Percentiles rank a stretch among this genome's conserved stretches.
Evolutionary conservation across 2,113 vertebrate genomes (phyloP).

Genomic region (Trematomus loennbergii): DNA sequence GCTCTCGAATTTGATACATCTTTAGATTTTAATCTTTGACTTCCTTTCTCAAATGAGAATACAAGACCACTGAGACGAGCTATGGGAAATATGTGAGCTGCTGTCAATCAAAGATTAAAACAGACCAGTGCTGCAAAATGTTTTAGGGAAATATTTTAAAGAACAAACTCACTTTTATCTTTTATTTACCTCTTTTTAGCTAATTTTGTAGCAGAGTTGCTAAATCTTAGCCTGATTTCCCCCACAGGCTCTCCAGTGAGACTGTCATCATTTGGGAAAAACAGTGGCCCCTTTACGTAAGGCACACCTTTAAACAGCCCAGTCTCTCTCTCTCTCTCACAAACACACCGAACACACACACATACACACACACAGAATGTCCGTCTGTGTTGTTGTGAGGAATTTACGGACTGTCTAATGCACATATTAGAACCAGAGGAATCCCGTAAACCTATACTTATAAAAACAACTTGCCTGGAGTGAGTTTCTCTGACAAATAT

Average conservation of each 20-base stretch:
- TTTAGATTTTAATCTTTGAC: conserved; percentile 14
- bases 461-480: conserved; percentile 27
- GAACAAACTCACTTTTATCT: background rate
- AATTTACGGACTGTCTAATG: conserved; percentile 57
- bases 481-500: background rate
- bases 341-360: conserved; percentile 8
- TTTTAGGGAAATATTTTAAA: background rate
- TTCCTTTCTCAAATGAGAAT: conserved; percentile 23
- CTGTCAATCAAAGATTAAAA: conserved; percentile 29
- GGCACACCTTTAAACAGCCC: conserved; percentile 25
- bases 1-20: conserved; percentile 23
- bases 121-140: background rate
- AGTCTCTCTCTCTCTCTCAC: background rate
- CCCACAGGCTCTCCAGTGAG: conserved; percentile 41
- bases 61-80: conserved; percentile 4
- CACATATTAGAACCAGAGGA: conserved; percentile 38
- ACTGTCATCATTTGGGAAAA: conserved; percentile 21
- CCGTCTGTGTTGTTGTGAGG: conserved; percentile 25
- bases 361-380: conserved; percentile 28
- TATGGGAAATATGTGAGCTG: background rate
- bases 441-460: conserved; percentile 58
- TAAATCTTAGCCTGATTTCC: background rate
- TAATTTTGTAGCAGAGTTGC: conserved; percentile 1
- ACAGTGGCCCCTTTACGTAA: conserved; percentile 49
- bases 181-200: background rate